phyloP scores from a whole-genome alignment of 2,888 invertebrate genomes.

The Bursaphelenchus okinawaensis region DNA sequence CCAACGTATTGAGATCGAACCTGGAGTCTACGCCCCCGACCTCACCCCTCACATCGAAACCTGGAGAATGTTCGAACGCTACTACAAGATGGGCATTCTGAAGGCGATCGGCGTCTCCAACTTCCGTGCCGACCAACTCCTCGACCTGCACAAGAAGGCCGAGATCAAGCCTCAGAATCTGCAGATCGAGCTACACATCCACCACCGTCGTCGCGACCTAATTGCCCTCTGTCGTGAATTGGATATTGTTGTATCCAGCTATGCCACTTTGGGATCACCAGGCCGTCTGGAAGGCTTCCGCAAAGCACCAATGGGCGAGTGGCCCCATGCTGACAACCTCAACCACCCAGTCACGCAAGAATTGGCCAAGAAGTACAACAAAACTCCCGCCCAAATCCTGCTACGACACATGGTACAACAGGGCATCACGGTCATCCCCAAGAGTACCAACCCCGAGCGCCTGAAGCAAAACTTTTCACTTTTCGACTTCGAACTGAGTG shows the following conservation, averaged over 20 bases:
- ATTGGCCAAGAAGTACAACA: constrained; percentile 34
- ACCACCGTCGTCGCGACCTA: constrained; percentile 68
- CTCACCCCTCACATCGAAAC: constrained; percentile 37
- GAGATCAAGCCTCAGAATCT: constrained; percentile 38
- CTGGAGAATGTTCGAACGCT: constrained; percentile 38
- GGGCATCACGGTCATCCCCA: constrained; percentile 26
- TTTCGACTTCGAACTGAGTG: constrained; percentile 21
- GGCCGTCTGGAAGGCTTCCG: constrained; percentile 17
- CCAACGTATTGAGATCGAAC: neutral
- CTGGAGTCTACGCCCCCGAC: neutral
- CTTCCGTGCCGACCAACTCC: constrained; percentile 34
- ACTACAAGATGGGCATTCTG: constrained; percentile 32
- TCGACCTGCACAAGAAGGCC: constrained; percentile 32
- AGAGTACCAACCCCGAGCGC: constrained; percentile 14
- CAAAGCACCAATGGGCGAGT: constrained; percentile 36
- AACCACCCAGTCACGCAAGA: constrained; percentile 21
- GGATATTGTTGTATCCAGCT: constrained; percentile 62
- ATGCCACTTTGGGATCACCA: constrained; percentile 35
- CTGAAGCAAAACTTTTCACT: constrained; percentile 20
- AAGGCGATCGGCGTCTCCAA: constrained; percentile 44
- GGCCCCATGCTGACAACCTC: constrained; percentile 25
- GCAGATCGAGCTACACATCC: constrained; percentile 29
- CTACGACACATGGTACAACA: constrained; percentile 23
- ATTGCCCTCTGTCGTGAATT: constrained; percentile 65
- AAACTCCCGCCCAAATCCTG: constrained; percentile 32